Base-by-base conservation (phyloP, 2,113 vertebrate genomes). In the Pseudorasbora parva region DNA sequence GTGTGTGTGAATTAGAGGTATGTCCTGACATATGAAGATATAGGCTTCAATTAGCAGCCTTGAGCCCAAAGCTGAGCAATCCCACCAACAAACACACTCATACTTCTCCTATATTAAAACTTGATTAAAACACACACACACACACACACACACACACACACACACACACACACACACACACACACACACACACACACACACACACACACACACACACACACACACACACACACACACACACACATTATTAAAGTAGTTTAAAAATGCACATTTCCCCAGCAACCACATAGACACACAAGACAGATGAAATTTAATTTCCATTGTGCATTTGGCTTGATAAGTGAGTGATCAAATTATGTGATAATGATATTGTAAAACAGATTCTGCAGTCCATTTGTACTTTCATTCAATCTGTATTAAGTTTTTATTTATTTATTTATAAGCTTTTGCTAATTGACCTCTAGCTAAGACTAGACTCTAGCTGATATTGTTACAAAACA, bases 331-430 rank as follows among this genome's bases (percentile, higher is more conserved):
- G 56, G 30, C 5, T 59, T 86, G 45, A 79, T 73, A 30, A 66
- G 66, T 56, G 43, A 64, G 43, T 86, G 82, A 86, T 83, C 45
- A 75, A 60, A 78, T 86, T 30, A 77, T 30, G 2, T 30, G 62
- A 33, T 79, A 86, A 78, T 78, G 30, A 59, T 23, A 64, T 82
- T 66, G 54, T 86, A 66, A 27, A 15, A 14, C 68, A 15, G 3
- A 72, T 78, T 79, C 15, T 68, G 10, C 64, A 21, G 8, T 41
- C 8, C 17, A 37, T 41, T 68, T 21, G 8, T 79, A 12, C 10
- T 33, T 15, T 74, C 1, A 51, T 51, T 74, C 71, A 74, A 8
- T 17, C 71, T 11, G 33, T 41, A 68, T 41, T 9, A 21, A 37
- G 30, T 30, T 15, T 33, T 30, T 30, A 30, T 37, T 17, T 25